These are phyloP conservation scores for Macrosoma leucophasiata DNA, from an alignment of 2,888 invertebrate species.

Conservation along the genomic window DNA sequence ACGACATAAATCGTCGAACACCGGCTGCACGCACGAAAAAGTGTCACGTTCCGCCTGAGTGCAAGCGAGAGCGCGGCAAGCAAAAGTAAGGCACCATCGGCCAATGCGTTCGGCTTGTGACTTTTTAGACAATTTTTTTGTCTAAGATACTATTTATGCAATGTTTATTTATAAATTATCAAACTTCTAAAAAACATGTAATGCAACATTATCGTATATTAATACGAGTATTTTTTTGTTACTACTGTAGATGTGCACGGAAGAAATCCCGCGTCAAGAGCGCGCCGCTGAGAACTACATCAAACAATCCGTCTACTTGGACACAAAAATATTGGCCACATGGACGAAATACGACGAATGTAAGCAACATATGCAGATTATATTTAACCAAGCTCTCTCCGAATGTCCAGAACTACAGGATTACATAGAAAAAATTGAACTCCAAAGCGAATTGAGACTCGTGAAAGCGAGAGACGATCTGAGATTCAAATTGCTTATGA, in stretches of 20 bases:
- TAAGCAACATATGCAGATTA: conserved; percentile 34
- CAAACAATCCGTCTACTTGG: conserved; percentile 46
- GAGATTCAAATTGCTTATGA: conserved; percentile 42
- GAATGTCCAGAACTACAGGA: conserved; percentile 45
- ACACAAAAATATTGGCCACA: conserved; percentile 43
- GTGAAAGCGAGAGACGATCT: conserved; percentile 56
- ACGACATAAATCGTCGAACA: too few species aligned
- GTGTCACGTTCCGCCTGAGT: too few species aligned
- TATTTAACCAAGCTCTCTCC: conserved; percentile 41
- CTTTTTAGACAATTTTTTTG: too few species aligned
- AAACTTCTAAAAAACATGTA: too few species aligned
- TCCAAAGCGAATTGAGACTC: conserved; percentile 49
- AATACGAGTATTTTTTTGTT: conserved; percentile 7
- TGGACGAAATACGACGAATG: conserved; percentile 52
- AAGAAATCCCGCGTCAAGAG: conserved; percentile 60
- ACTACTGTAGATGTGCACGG: conserved; percentile 53
- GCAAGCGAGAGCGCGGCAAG: too few species aligned
- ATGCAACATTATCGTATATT: too few species aligned
- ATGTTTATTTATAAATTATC: too few species aligned
- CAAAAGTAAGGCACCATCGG: too few species aligned
- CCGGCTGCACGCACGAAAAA: too few species aligned
- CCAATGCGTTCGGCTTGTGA: too few species aligned
- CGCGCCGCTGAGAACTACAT: conserved; percentile 52
- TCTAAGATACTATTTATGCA: too few species aligned
- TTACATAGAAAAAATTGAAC: conserved; percentile 40